Conservation (phyloP, 1,140 invertebrate species). For the Trichoplusia ni region DNA sequence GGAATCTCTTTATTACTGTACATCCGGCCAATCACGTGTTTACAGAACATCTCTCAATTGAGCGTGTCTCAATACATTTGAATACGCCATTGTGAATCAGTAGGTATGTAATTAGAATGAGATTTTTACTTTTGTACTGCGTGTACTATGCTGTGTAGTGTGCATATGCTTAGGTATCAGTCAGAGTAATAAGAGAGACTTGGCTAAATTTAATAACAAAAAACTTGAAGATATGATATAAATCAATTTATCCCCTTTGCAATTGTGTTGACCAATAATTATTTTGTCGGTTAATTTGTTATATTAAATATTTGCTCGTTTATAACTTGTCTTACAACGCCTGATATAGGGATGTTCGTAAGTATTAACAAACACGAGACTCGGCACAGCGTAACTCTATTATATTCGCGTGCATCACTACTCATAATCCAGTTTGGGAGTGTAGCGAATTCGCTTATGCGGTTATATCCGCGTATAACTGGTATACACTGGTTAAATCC, state of each 20-base stretch:
- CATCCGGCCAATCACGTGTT: slow-evolving; percentile 1
- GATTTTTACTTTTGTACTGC: no score
- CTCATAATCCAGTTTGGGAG: slow-evolving; percentile 9
- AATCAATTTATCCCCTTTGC: no score
- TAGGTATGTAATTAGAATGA: neutral
- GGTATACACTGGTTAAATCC: slow-evolving; percentile 9
- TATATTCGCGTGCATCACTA: slow-evolving; percentile 15
- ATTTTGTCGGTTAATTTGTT: no score
- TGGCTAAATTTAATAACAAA: neutral
- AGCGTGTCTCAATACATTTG: slow-evolving; percentile 6
- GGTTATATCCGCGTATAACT: slow-evolving; percentile 21
- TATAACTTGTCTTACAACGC: no score
- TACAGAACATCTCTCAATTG: slow-evolving; percentile 5
- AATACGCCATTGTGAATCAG: neutral
- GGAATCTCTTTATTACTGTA: neutral
- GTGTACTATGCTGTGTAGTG: no score
- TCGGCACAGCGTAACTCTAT: slow-evolving; percentile 16
- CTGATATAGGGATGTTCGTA: neutral
- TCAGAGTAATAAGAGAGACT: neutral
- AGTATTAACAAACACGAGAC: slow-evolving; percentile 4
- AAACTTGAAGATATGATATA: neutral
- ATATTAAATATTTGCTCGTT: no score
- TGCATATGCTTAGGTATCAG: no score
- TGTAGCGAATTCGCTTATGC: slow-evolving; percentile 8
- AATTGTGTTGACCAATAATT: no score